Conservation (phyloP, 2,888 invertebrate species). For the Calameuta filiformis region DNA sequence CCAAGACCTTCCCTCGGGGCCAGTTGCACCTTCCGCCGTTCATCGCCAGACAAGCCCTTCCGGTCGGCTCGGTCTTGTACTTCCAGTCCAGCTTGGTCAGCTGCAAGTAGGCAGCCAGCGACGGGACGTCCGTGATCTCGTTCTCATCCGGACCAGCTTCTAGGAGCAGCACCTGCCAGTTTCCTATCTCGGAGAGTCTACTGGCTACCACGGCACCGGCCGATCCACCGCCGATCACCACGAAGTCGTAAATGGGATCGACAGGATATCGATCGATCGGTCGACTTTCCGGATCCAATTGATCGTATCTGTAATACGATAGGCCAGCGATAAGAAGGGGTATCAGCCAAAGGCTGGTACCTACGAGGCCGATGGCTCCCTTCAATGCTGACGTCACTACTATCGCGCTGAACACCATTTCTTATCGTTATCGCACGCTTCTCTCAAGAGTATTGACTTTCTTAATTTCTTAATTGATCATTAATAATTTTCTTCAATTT, state of each 20-base stretch:
- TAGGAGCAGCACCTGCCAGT: constrained; percentile 82
- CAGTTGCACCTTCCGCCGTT: constrained; percentile 85
- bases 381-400: constrained; percentile 83
- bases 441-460: background rate
- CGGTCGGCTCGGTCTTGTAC: constrained; percentile 88
- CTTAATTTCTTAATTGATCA: background rate
- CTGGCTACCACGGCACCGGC: constrained; percentile 91
- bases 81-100: constrained; percentile 89
- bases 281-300: constrained; percentile 83
- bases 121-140: constrained; percentile 89
- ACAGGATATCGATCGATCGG: constrained; percentile 77
- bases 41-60: constrained; percentile 84
- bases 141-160: constrained; percentile 91
- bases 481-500: background rate
- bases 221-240: constrained; percentile 87
- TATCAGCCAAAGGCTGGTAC: constrained; percentile 86
- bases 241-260: constrained; percentile 83
- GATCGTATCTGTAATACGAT: constrained; percentile 83
- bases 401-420: constrained; percentile 80
- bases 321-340: constrained; percentile 85
- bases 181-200: constrained; percentile 79
- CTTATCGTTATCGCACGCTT: constrained; percentile 16
- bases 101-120: constrained; percentile 87
- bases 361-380: constrained; percentile 77
- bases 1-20: constrained; percentile 90